Evolutionary conservation across 1,140 invertebrate species (phyloP).

Genomic region (Nylanderia fulva): DNA sequence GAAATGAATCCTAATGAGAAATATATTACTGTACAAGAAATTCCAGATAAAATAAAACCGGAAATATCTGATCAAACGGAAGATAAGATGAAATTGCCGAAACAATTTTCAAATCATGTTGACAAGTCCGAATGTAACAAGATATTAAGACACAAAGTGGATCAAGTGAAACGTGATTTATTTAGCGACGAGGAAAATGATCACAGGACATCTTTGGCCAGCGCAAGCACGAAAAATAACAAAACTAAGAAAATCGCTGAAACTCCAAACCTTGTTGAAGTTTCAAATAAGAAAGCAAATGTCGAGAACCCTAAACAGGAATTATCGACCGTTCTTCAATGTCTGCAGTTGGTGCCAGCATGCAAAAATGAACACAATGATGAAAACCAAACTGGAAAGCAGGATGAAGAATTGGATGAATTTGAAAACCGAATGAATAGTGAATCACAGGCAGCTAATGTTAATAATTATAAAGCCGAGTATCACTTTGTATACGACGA

Average conservation of each 20-base stretch:
- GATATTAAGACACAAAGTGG: slow-evolving; percentile 77
- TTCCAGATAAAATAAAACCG: background rate
- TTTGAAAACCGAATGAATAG: background rate
- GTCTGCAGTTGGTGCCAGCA: slow-evolving; percentile 80
- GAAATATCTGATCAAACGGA: background rate
- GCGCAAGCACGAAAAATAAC: background rate
- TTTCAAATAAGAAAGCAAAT: background rate
- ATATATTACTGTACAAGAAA: background rate
- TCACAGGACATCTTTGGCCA: slow-evolving; percentile 66
- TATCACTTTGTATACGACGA: slow-evolving; percentile 80
- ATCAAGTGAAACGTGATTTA: slow-evolving; percentile 82
- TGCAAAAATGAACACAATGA: slow-evolving; percentile 73
- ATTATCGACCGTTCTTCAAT: slow-evolving; percentile 80
- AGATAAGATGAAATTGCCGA: background rate
- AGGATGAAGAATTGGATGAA: slow-evolving; percentile 11
- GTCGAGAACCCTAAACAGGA: slow-evolving; percentile 63
- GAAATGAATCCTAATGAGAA: background rate
- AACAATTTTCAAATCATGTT: background rate
- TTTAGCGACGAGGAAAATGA: slow-evolving; percentile 83
- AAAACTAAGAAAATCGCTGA: slow-evolving; percentile 45
- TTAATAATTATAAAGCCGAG: slow-evolving; percentile 44
- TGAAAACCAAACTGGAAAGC: background rate
- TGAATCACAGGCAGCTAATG: background rate
- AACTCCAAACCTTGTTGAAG: background rate
- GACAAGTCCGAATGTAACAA: slow-evolving; percentile 55